These are phyloP conservation scores for Actinemys pallida DNA, from an alignment of 2,113 vertebrate genomes.

Conservation along the genomic window DNA sequence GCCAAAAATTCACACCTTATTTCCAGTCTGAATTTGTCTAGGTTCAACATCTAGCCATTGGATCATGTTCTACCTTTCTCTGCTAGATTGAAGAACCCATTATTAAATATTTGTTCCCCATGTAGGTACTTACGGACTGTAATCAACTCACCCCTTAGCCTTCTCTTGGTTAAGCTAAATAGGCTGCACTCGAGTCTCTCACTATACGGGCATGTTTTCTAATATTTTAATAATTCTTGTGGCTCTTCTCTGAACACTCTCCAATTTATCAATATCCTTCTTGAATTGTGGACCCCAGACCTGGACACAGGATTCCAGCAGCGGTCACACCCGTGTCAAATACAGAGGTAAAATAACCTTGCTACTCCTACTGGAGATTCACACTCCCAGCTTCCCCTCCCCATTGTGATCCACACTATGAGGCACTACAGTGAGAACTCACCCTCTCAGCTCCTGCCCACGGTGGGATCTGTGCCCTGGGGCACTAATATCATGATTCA, in stretches of 20 bases:
- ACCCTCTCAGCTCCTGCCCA: too few species aligned
- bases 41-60: background rate
- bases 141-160: background rate
- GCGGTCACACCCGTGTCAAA: background rate
- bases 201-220: background rate
- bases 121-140: background rate
- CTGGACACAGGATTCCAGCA: background rate
- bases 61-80: background rate
- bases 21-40: background rate
- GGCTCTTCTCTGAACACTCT: background rate
- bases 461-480: too few species aligned
- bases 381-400: background rate
- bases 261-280: background rate
- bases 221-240: background rate
- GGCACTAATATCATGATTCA: too few species aligned
- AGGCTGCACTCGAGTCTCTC: background rate
- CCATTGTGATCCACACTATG: background rate
- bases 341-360: background rate
- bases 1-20: background rate
- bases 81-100: background rate
- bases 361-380: background rate
- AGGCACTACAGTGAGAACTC: background rate
- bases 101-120: background rate
- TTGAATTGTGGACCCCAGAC: too few species aligned
- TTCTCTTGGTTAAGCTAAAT: background rate